These are phyloP conservation scores for Temnothorax longispinosus DNA, from an alignment of 1,140 invertebrate species.

Conservation along the genomic window DNA sequence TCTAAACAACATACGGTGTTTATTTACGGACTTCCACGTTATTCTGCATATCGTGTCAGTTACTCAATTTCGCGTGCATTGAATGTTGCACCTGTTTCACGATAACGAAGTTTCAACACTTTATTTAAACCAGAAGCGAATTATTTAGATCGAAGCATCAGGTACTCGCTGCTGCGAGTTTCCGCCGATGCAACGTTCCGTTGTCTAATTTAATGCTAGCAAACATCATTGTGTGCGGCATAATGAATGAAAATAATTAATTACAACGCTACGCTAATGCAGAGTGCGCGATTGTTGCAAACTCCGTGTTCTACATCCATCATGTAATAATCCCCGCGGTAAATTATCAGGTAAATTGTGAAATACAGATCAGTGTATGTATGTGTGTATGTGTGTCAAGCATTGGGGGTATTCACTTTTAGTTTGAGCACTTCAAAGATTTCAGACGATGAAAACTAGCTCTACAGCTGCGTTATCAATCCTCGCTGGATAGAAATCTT, in stretches of 20 bases:
- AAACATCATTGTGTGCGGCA: constrained; percentile 41
- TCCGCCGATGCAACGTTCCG: constrained; percentile 1
- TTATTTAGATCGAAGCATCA: constrained; percentile 46
- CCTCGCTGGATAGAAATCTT: background rate
- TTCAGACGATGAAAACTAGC: background rate
- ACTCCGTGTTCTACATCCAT: constrained; percentile 23
- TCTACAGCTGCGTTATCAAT: constrained; percentile 10
- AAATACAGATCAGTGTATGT: background rate
- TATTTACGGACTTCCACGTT: constrained; percentile 1
- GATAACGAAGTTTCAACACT: constrained; percentile 48
- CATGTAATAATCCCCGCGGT: constrained; percentile 29
- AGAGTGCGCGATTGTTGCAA: constrained; percentile 15
- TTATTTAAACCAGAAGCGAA: constrained; percentile 34
- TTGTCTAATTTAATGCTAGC: constrained; percentile 49
- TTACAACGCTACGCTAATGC: constrained; percentile 35
- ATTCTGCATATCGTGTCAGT: constrained; percentile 8
- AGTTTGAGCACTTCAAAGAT: constrained; percentile 21
- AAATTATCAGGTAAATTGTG: constrained; percentile 49
- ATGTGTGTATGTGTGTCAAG: background rate
- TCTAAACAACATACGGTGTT: constrained; percentile 8
- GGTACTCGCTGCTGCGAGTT: constrained; percentile 5
- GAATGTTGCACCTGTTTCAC: constrained; percentile 22
- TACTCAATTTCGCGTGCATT: constrained; percentile 12
- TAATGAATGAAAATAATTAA: constrained; percentile 58
- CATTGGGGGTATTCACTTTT: background rate